phyloP scores from a whole-genome alignment of 2,113 vertebrate genomes.

The Morone saxatilis region DNA sequence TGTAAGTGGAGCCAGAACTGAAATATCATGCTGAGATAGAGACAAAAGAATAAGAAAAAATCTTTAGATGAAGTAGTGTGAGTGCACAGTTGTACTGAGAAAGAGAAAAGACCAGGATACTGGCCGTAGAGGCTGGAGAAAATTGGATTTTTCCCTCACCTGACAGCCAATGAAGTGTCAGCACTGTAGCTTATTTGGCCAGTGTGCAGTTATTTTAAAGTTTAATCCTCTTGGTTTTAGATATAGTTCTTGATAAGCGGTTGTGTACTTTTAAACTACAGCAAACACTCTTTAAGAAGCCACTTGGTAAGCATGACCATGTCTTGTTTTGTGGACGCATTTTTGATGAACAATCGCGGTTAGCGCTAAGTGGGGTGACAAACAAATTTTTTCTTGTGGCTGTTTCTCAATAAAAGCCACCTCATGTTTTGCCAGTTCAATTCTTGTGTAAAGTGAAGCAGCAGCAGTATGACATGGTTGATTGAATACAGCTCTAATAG shows the following conservation, averaged over 20 bases:
- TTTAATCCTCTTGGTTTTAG: not conserved
- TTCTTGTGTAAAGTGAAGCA: not conserved
- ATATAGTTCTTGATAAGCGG: not conserved
- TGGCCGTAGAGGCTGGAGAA: not conserved
- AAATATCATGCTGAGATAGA: slow-evolving; percentile 22
- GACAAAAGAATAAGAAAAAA: not conserved
- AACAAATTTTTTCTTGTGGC: not conserved
- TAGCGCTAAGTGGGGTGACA: not conserved
- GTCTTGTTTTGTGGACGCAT: not conserved
- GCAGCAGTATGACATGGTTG: not conserved
- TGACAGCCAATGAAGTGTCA: not conserved
- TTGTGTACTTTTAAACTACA: not conserved
- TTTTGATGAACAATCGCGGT: not conserved
- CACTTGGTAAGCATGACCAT: not conserved
- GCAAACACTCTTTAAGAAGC: not conserved
- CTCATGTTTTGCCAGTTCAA: not conserved
- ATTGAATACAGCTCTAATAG: not conserved
- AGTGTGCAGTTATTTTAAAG: not conserved
- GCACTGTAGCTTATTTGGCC: not conserved
- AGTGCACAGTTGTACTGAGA: not conserved
- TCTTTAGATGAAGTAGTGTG: not conserved
- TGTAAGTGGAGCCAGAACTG: slow-evolving; percentile 9
- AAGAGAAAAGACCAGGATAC: not conserved
- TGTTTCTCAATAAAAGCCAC: not conserved
- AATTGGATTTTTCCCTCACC: not conserved